Conservation (phyloP, 1,140 invertebrate species). For the Aphelinus certus region DNA sequence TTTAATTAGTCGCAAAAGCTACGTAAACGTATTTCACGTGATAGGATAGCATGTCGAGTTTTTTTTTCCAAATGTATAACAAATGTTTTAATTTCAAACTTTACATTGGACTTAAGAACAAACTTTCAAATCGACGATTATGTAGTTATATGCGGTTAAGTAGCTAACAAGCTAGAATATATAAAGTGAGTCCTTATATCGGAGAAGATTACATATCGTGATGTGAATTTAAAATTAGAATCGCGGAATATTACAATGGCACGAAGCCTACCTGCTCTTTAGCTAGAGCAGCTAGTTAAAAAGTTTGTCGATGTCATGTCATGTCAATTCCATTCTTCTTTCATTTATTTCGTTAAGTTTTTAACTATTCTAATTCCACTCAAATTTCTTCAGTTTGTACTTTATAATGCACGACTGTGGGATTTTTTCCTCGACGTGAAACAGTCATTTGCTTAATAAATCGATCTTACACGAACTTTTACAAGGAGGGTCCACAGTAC, state of each 20-base stretch:
- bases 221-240: slow-evolving; percentile 31
- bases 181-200: not conserved
- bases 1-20: no score
- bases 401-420: no score
- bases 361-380: slow-evolving; percentile 3
- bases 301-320: slow-evolving; percentile 21
- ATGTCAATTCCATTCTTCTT: not conserved
- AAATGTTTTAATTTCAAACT: no score
- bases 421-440: no score
- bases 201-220: slow-evolving; percentile 15
- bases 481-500: no score
- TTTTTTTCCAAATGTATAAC: no score
- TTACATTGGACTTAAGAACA: no score
- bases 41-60: no score
- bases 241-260: slow-evolving; percentile 8
- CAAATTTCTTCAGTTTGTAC: not conserved
- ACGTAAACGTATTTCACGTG: no score
- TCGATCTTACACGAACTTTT: no score
- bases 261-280: slow-evolving; percentile 10
- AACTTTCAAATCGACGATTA: no score
- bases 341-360: not conserved
- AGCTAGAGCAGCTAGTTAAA: slow-evolving; percentile 5
- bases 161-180: not conserved
- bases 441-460: no score
- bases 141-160: not conserved